A percentile compares a stretch with the other conserved stretches of the same genome.
Conservation (phyloP, 2,888 invertebrate species). For the Idaea dimidiata region DNA sequence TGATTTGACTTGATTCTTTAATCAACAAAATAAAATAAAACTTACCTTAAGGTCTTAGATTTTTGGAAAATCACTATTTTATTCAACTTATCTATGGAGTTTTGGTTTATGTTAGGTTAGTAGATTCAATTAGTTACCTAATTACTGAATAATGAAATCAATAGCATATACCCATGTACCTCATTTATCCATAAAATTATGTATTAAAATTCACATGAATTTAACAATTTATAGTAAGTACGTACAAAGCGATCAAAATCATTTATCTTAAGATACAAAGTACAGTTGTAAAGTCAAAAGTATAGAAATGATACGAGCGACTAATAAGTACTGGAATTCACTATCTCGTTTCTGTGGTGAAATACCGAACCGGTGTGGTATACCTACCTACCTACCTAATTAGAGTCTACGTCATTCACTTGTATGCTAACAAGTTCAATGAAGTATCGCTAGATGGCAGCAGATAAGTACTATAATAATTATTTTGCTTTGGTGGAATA, state of each 20-base stretch:
- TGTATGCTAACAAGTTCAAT: constrained; percentile 10
- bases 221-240: neutral
- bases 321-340: neutral
- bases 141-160: too few species aligned
- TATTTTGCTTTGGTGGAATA: neutral
- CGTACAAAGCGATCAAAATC: neutral
- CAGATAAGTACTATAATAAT: constrained; percentile 1
- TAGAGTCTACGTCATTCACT: neutral
- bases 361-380: neutral
- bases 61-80: too few species aligned
- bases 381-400: neutral
- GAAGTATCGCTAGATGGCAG: constrained; percentile 29
- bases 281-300: neutral
- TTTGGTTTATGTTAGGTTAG: too few species aligned
- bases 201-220: too few species aligned
- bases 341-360: neutral
- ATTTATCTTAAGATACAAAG: neutral
- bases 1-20: too few species aligned
- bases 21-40: too few species aligned
- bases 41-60: too few species aligned
- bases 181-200: too few species aligned
- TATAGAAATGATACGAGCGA: neutral
- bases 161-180: too few species aligned
- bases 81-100: too few species aligned
- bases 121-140: too few species aligned